Evolutionary conservation across 2,113 vertebrate genomes (phyloP), one percentile per base, ranked within the genome.

Genomic region (Brachypodius melanocephalos): DNA sequence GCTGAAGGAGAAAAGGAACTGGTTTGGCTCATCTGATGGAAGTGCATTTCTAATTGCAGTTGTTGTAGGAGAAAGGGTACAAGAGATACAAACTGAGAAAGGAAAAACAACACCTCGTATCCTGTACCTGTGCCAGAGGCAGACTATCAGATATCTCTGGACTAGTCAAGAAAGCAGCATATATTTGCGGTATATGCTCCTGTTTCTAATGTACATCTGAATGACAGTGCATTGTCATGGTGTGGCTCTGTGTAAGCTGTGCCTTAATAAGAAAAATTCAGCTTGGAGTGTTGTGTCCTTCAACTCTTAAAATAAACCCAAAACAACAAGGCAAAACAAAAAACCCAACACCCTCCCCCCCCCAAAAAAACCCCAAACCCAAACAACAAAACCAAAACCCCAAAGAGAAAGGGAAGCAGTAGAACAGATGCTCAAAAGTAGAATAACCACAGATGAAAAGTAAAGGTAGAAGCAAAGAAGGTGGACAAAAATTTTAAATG

Each of bases 31-130:
- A 12, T 24, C 12, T 52, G 8, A 12, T 7, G 32, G 32, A 86
- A 58, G 14, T 4, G 12, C 1, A 1, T 19, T 7, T 0, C 46
- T 42, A 21, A 45, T 10, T 32, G 62, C 15, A 65, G 14, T 19
- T 71, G 8, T 45, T 67, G 29, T 14, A 19, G 32, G 14, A 57
- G 45, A 46, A 92, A 38, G 15, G 13, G 34, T 63, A 14, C 19
- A 31, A 29, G 31, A 55, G 28, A 55, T 17, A 25, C 38, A 48
- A 66, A 52, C 2, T 12, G 51, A 61, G 36, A 63, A 80, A 55
- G 28, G 32, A 85, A 84, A 55, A 25, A 22, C 31, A 51, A 7
- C n/a, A 40, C 17, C 63, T 54, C 43, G 9, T 38, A 9, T 54
- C 34, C 38, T 42, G 4, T 59, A 36, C 17, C 17, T 72, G 17